Evolutionary conservation across 2,888 invertebrate species (phyloP).

Genomic region (Sarcophaga variegata): DNA sequence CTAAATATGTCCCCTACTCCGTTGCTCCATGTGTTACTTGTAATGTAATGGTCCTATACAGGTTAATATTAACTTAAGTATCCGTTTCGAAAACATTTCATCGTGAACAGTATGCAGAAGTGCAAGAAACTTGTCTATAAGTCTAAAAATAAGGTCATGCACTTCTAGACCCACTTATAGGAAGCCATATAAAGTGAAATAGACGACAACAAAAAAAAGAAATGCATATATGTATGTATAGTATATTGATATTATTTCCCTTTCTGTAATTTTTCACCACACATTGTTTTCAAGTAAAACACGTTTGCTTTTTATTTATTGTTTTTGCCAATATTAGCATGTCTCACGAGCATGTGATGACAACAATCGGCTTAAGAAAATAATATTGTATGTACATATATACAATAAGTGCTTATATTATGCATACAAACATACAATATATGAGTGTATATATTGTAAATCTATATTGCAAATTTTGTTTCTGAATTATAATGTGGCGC

Average conservation of each 20-base stretch:
- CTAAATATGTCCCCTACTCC: too few species aligned
- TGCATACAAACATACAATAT: not conserved
- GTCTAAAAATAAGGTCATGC: constrained; percentile 74
- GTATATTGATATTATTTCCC: constrained; percentile 17
- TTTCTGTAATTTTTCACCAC: not conserved
- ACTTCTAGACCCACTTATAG: constrained; percentile 57
- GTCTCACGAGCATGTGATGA: constrained; percentile 59
- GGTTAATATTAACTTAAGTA: constrained; percentile 44
- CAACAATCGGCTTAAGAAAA: constrained; percentile 65
- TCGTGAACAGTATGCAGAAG: not conserved
- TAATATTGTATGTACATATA: constrained; percentile 19
- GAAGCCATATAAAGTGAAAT: constrained; percentile 62
- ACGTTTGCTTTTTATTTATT: constrained; percentile 15
- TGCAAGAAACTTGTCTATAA: constrained; percentile 38
- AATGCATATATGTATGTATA: not conserved
- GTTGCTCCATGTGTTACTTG: too few species aligned
- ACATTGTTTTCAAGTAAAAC: constrained; percentile 47
- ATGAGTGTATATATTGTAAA: not conserved
- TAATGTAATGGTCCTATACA: not conserved
- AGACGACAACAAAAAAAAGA: constrained; percentile 23
- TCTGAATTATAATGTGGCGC: constrained; percentile 36
- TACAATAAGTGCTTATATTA: not conserved
- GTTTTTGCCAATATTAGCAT: constrained; percentile 45
- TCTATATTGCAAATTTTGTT: constrained; percentile 33
- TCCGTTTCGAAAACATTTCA: constrained; percentile 30